phyloP scores from a whole-genome alignment of 2,888 invertebrate genomes.

The Dryocosmus kuriphilus region DNA sequence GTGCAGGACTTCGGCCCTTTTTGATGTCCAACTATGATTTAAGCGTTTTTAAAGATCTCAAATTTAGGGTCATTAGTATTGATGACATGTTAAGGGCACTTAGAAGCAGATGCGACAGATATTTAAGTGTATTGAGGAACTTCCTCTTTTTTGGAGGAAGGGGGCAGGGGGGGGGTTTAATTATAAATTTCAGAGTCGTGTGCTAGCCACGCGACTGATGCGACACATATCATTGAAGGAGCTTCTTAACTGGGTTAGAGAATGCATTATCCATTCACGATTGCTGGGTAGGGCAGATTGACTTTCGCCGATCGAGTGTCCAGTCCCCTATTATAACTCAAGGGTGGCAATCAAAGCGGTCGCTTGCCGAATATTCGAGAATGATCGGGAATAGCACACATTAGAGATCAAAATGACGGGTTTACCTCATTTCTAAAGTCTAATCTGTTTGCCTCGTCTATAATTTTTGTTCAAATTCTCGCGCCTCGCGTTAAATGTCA shows the following conservation, averaged over 20 bases:
- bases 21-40: background rate
- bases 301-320: conserved; percentile 45
- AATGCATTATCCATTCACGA: conserved; percentile 63
- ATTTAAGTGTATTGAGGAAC: conserved; percentile 50
- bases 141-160: background rate
- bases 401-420: conserved; percentile 13
- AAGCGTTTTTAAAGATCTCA: background rate
- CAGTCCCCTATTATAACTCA: conserved; percentile 40
- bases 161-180: background rate
- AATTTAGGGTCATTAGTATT: conserved; percentile 24
- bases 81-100: conserved; percentile 66
- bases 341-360: conserved; percentile 31
- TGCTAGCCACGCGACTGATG: conserved; percentile 68
- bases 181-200: conserved; percentile 51
- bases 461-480: conserved; percentile 25
- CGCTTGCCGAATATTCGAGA: conserved; percentile 25
- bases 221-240: conserved; percentile 59
- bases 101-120: conserved; percentile 73
- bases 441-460: conserved; percentile 1
- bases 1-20: background rate
- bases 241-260: conserved; percentile 59
- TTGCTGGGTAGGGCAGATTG: conserved; percentile 64
- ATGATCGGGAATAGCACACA: conserved; percentile 22
- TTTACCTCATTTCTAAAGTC: conserved; percentile 5
- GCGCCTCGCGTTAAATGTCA: background rate